Evolutionary conservation across 2,113 vertebrate species (phyloP), one percentile per base, ranked within the genome.

Genomic region (Shinisaurus crocodilurus): DNA sequence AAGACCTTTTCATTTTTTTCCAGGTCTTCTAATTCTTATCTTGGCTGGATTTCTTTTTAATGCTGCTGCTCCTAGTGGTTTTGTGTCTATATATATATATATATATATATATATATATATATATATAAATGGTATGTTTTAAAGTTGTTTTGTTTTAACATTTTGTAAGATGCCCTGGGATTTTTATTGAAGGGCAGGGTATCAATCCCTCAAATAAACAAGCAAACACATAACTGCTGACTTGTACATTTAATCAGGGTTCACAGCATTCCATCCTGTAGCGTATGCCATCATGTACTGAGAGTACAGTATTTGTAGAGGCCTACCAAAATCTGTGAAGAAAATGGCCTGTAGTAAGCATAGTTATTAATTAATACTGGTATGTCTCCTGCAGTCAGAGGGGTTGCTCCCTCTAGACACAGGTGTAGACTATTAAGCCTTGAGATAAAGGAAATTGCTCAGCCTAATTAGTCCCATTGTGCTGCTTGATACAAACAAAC

Each of bases 301-400:
- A n/a, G 32, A 85, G 87, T 83, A 45, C 27, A 88, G 74, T 25
- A 67, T 25, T 34, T 32, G 83, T 3, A 86, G 85, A 63, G 8
- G 32, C 15, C 40, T 5, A 8, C 20, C 57, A 75, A 63, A 92
- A 91, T 10, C 88, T 87, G 70, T 25, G 88, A 86, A 76, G 85
- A 76, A 37, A 91, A 79, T 50, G 84, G 45, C 75, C 37, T 92
- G 8, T 29, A 87, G 50, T 7, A 91, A 87, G 3, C 82, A 12
- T 1, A 89, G 70, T 88, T 81, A 88, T 93, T 89, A 92, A 92
- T 92, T 92, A 90, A 74, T 87, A 70, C 15, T 87, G 74, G 86
- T 85, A 91, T 82, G 18, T 86, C 29, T 79, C 50, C 23, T 82
- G 15, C 67, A 69, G 16, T 16, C 20, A 88, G 25, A 86, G 80